Conservation (phyloP, 1,140 invertebrate species). For the Frieseomelitta varia region DNA sequence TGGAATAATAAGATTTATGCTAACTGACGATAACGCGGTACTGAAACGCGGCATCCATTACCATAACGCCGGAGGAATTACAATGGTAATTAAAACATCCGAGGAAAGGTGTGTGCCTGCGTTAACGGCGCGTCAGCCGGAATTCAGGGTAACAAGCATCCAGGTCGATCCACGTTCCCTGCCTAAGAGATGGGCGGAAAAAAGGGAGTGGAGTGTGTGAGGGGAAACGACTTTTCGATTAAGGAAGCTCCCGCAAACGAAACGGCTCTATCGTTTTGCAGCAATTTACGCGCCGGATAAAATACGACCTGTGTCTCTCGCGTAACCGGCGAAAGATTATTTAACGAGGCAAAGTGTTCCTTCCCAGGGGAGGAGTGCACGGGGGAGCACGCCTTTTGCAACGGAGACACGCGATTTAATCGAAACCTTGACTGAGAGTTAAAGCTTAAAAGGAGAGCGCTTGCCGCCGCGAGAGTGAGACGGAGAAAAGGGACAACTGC, state of each 20-base stretch:
- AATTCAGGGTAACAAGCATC: not conserved
- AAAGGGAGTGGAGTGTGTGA: accelerated
- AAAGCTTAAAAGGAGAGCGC: slow-evolving; percentile 32
- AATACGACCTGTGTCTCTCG: not conserved
- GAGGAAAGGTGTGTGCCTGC: not conserved
- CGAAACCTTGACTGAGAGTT: slow-evolving; percentile 58
- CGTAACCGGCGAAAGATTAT: not conserved
- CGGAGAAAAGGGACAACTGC: not conserved
- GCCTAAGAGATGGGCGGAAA: not conserved
- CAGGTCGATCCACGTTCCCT: not conserved
- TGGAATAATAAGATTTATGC: slow-evolving; percentile 48
- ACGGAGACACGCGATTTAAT: slow-evolving; percentile 31
- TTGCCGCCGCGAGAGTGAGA: not conserved
- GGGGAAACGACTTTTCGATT: not conserved
- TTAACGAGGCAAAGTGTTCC: not conserved
- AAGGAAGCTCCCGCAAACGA: not conserved
- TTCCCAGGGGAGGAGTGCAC: not conserved
- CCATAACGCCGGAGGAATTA: slow-evolving; percentile 19
- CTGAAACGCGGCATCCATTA: not conserved
- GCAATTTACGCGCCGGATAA: not conserved
- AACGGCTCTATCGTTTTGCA: not conserved
- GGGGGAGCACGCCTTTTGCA: slow-evolving; percentile 1
- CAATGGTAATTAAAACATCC: slow-evolving; percentile 29
- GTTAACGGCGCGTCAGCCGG: slow-evolving; percentile 14
- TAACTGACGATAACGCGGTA: slow-evolving; percentile 39